Conservation (phyloP, 2,888 invertebrate species). For the Thymelicus acteon region DNA sequence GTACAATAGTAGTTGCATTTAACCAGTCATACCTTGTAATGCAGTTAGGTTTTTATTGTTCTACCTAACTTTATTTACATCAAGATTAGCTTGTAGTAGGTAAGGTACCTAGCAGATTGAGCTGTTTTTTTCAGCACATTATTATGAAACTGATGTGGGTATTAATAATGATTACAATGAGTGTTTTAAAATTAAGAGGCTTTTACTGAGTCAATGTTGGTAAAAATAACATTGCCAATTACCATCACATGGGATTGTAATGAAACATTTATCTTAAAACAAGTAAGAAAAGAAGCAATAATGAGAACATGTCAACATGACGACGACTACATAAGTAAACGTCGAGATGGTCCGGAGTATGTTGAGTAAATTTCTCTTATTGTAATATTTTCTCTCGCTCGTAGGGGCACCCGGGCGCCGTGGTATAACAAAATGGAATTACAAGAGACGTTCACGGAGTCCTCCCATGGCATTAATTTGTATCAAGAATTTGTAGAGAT, state of each 20-base stretch:
- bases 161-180: too few relatives aligned
- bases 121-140: too few relatives aligned
- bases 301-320: not conserved
- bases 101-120: too few relatives aligned
- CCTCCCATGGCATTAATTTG: constrained; percentile 80
- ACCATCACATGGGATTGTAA: not conserved
- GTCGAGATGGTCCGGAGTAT: constrained; percentile 23
- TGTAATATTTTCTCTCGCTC: constrained; percentile 53
- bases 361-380: constrained; percentile 54
- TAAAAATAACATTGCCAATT: too few relatives aligned
- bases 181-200: too few relatives aligned
- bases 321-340: constrained; percentile 2
- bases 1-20: too few relatives aligned
- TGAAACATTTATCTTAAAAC: not conserved
- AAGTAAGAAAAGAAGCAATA: not conserved
- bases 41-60: too few relatives aligned
- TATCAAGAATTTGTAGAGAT: constrained; percentile 85
- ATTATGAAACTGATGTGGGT: too few relatives aligned
- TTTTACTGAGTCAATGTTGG: too few relatives aligned
- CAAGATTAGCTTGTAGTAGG: too few relatives aligned
- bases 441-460: constrained; percentile 71
- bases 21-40: too few relatives aligned
- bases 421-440: constrained; percentile 74
- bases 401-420: constrained; percentile 55
- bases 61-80: too few relatives aligned